These are phyloP conservation scores for Nyctalus aviator DNA, from an alignment of 2,797 vertebrate genomes.

Conservation along the genomic window DNA sequence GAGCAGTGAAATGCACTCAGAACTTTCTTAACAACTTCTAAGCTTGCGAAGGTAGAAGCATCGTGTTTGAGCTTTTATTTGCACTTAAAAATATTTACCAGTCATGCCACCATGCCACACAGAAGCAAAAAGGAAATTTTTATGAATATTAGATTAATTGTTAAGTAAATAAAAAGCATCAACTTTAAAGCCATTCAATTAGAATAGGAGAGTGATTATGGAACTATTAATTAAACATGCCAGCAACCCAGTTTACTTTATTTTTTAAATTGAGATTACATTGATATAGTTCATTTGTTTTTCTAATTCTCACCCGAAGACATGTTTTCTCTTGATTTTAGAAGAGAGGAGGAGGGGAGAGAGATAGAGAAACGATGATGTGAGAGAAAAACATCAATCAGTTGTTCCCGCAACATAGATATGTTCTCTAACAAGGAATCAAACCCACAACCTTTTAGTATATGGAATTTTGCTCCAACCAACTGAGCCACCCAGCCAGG, in stretches of 20 bases:
- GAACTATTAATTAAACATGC: slow-evolving; percentile 24
- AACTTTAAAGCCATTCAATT: slow-evolving; percentile 37
- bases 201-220: slow-evolving; percentile 40
- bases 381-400: background rate
- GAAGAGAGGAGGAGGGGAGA: background rate
- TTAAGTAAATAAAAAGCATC: slow-evolving; percentile 45
- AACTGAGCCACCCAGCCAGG: background rate
- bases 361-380: background rate
- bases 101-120: background rate
- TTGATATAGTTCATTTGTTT: slow-evolving; percentile 11
- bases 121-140: slow-evolving; percentile 16
- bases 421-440: background rate
- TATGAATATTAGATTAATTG: slow-evolving; percentile 45
- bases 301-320: background rate
- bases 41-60: background rate
- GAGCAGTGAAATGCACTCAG: background rate
- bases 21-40: background rate
- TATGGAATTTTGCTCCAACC: background rate
- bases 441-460: background rate
- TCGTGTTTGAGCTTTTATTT: background rate
- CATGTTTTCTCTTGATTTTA: background rate
- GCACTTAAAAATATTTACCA: background rate
- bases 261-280: slow-evolving; percentile 48
- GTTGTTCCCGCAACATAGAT: background rate
- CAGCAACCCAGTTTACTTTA: slow-evolving; percentile 14